These are phyloP conservation scores for Telmatochromis sp. DNA, from an alignment of 2,113 vertebrate genomes.

Conservation along the genomic window DNA sequence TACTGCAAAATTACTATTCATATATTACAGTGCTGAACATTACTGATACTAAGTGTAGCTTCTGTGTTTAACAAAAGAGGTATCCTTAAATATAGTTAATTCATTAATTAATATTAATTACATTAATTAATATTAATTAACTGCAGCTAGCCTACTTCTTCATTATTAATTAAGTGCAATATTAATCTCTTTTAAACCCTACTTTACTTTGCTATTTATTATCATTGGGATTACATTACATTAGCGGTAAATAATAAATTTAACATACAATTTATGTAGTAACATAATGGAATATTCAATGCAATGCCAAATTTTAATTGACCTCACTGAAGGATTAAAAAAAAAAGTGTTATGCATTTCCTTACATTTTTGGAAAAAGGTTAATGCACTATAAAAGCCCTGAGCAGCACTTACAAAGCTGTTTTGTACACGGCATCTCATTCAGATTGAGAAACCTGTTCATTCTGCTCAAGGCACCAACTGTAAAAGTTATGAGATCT, in stretches of 20 bases:
- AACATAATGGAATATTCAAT: conserved; percentile 4
- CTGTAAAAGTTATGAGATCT: conserved; percentile 19
- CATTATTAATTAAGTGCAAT: conserved; percentile 41
- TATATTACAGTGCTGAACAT: background rate
- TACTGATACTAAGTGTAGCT: conserved; percentile 5
- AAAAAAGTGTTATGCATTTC: background rate
- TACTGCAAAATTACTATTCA: background rate
- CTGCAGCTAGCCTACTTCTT: conserved; percentile 30
- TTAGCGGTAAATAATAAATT: conserved; percentile 13
- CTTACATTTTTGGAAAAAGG: background rate
- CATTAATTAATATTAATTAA: conserved; percentile 63
- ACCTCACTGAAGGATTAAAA: background rate
- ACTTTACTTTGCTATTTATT: conserved; percentile 30
- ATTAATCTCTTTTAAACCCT: conserved; percentile 59
- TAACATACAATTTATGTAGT: background rate
- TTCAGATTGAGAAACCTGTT: conserved; percentile 32
- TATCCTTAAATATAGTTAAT: conserved; percentile 55
- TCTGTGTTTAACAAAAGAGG: conserved; percentile 24
- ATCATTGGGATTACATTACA: background rate
- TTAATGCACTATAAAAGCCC: background rate
- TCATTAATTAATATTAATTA: conserved; percentile 56
- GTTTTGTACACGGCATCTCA: background rate
- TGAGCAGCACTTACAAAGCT: background rate
- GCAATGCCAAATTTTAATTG: background rate
- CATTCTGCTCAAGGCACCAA: background rate